Conservation (phyloP, 2,113 vertebrate species). For the human region DNA sequence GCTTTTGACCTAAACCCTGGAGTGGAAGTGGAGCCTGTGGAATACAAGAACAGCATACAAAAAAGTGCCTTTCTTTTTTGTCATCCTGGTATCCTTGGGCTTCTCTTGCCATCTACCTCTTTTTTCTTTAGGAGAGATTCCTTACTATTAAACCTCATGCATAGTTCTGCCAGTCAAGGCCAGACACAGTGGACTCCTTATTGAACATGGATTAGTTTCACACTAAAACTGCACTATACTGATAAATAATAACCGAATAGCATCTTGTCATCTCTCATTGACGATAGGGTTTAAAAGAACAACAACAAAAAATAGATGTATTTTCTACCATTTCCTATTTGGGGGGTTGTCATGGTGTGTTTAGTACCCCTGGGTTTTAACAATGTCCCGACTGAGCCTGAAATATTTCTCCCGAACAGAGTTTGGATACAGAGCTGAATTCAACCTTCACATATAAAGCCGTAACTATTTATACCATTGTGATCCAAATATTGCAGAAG, state of each 20-base stretch:
- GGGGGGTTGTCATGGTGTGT: neutral
- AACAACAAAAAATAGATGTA: neutral
- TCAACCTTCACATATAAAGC: conserved; percentile 22
- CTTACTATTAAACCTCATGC: neutral
- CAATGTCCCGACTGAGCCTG: neutral
- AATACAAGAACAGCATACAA: neutral
- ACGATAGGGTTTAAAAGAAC: neutral
- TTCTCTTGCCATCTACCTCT: neutral
- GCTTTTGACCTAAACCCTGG: neutral
- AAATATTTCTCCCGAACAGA: conserved; percentile 56
- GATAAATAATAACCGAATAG: neutral
- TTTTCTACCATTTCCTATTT: neutral
- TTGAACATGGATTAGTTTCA: neutral
- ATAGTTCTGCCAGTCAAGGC: neutral
- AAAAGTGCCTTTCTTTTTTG: neutral
- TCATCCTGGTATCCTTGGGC: neutral
- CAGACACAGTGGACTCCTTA: neutral
- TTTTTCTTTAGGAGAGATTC: neutral
- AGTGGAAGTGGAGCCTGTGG: neutral
- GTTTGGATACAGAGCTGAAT: conserved; percentile 26
- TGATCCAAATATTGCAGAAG: conserved; percentile 56
- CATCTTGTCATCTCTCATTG: neutral
- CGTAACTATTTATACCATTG: conserved; percentile 11
- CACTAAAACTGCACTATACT: neutral
- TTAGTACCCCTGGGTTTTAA: conserved; percentile 38